Evolutionary conservation across 2,888 invertebrate genomes (phyloP).

Genomic region (Ctena decussata): DNA sequence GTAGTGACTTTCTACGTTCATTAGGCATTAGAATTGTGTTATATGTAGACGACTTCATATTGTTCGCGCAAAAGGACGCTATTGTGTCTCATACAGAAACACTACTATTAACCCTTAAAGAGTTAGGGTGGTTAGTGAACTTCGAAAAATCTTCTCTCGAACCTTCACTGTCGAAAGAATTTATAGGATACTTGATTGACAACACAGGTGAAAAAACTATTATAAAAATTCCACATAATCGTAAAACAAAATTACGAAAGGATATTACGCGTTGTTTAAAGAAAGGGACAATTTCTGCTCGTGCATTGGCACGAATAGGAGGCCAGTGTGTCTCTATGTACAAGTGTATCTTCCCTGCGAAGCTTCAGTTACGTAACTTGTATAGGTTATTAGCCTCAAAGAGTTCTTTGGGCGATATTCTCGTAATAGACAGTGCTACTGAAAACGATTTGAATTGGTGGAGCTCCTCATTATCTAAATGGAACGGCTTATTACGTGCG

Average conservation of each 20-base stretch:
- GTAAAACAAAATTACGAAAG: conserved; percentile 5
- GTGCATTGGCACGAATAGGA: conserved; percentile 2
- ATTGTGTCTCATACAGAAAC: neutral
- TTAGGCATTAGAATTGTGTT: conserved; percentile 17
- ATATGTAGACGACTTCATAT: conserved; percentile 23
- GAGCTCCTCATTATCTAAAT: neutral
- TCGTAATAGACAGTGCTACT: neutral
- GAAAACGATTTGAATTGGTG: conserved; percentile 5
- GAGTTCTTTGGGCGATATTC: neutral
- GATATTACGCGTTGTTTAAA: neutral
- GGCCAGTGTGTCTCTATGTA: conserved; percentile 27
- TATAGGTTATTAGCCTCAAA: conserved; percentile 2
- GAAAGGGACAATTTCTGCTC: neutral
- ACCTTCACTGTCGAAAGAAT: neutral
- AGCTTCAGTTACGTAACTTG: conserved; percentile 10
- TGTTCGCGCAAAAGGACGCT: neutral
- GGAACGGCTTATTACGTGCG: conserved; percentile 21
- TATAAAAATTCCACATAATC: conserved; percentile 2
- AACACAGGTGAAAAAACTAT: neutral
- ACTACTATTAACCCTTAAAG: neutral
- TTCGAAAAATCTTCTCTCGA: neutral
- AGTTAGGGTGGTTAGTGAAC: neutral
- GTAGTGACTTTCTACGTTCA: conserved; percentile 3
- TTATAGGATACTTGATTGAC: too few relatives aligned
- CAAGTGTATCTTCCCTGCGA: neutral